phyloP scores from a whole-genome alignment of 2,888 invertebrate genomes.

The Leptothorax acervorum region DNA sequence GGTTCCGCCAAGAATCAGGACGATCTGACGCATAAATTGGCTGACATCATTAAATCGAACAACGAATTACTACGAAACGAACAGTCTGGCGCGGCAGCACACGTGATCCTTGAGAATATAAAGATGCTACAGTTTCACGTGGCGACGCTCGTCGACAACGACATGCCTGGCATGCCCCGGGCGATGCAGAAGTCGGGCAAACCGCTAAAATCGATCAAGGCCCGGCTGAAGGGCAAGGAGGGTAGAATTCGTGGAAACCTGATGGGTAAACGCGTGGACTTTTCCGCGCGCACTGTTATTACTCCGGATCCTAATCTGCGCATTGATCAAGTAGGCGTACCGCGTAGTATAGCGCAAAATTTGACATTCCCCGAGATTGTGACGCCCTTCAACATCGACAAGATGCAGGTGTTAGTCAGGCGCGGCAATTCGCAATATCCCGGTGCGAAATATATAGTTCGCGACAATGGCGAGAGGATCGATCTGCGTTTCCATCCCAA shows the following conservation, averaged over 20 bases:
- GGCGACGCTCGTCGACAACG: slow-evolving; percentile 99
- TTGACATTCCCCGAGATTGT: slow-evolving; percentile 99
- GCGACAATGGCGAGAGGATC: slow-evolving; percentile 99
- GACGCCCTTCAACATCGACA: slow-evolving; percentile 99
- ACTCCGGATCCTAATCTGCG: slow-evolving; percentile 98
- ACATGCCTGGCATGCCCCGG: slow-evolving; percentile 98
- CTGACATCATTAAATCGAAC: slow-evolving; percentile 99
- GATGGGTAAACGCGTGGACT: slow-evolving; percentile 99
- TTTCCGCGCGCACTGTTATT: slow-evolving; percentile 99
- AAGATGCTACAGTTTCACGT: slow-evolving; percentile 99
- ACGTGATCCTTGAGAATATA: slow-evolving; percentile 98
- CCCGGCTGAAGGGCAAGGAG: slow-evolving; percentile 98
- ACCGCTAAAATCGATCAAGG: slow-evolving; percentile 98
- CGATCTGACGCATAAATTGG: slow-evolving; percentile 99
- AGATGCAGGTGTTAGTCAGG: slow-evolving; percentile 96
- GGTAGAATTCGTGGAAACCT: slow-evolving; percentile 99
- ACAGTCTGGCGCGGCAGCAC: slow-evolving; percentile 98
- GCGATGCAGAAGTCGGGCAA: slow-evolving; percentile 99
- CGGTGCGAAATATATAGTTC: slow-evolving; percentile 99
- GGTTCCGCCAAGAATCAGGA: slow-evolving; percentile 99
- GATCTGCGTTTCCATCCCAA: slow-evolving; percentile 99
- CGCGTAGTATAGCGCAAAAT: slow-evolving; percentile 99
- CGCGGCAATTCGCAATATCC: slow-evolving; percentile 99
- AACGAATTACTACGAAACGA: slow-evolving; percentile 98
- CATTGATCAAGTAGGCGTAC: slow-evolving; percentile 99